phyloP scores from a whole-genome alignment of 1,140 invertebrate genomes.

The Platyscapa corneri region DNA sequence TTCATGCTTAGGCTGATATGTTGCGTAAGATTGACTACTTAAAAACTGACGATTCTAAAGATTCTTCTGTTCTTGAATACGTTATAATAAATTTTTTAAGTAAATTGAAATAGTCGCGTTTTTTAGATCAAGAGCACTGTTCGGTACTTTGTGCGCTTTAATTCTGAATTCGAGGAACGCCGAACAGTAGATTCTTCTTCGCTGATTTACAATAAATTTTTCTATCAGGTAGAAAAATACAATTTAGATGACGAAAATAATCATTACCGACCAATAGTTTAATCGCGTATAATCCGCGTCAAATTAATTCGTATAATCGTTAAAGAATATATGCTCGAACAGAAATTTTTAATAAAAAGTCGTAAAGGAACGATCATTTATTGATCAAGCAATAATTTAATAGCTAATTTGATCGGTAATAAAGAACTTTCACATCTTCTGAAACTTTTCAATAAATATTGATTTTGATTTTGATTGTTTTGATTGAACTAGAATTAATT shows the following conservation, averaged over 20 bases:
- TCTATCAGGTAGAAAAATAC: neutral
- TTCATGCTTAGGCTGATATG: slow-evolving; percentile 32
- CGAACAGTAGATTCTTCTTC: neutral
- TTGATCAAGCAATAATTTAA: neutral
- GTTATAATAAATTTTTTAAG: neutral
- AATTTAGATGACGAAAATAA: neutral
- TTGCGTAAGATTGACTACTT: slow-evolving; percentile 31
- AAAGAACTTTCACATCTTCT: neutral
- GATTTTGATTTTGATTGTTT: neutral
- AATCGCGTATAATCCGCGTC: neutral
- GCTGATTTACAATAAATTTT: slow-evolving; percentile 21
- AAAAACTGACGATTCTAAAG: slow-evolving; percentile 33
- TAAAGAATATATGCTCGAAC: too few species aligned
- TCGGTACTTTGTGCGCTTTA: slow-evolving; percentile 11
- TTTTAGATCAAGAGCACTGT: neutral
- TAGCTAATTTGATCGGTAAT: neutral
- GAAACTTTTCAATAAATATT: neutral
- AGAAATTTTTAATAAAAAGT: too few species aligned
- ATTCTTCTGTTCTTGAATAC: slow-evolving; percentile 4
- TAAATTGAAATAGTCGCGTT: neutral
- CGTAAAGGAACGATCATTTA: neutral
- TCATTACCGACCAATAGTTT: neutral
- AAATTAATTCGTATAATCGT: too few species aligned
- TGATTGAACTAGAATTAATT: neutral
- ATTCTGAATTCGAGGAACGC: neutral